These are phyloP conservation scores for Pristionchus maxplancki DNA, from an alignment of 2,888 invertebrate species.

Conservation along the genomic window DNA sequence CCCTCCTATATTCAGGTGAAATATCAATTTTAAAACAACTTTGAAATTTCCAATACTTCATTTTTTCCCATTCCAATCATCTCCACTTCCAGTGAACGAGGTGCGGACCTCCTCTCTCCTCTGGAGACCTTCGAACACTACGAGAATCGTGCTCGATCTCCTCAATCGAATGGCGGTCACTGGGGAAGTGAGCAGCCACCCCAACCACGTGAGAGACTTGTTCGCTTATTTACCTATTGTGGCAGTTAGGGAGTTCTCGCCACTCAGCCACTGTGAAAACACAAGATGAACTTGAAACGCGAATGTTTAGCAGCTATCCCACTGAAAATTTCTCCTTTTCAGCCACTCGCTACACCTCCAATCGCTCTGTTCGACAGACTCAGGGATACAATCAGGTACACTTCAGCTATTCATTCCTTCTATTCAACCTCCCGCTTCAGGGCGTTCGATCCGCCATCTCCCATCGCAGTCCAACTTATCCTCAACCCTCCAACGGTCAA, in stretches of 20 bases:
- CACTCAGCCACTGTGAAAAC: not conserved
- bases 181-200: constrained; percentile 13
- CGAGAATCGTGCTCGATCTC: constrained; percentile 30
- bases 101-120: constrained; percentile 31
- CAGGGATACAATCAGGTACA: constrained; percentile 22
- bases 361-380: not conserved
- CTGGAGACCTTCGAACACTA: constrained; percentile 52
- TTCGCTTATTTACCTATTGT: not conserved
- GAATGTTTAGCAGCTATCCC: too few species aligned
- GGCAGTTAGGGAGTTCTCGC: not conserved
- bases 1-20: constrained; percentile 21
- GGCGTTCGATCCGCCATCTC: constrained; percentile 40
- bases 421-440: not conserved
- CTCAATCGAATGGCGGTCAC: not conserved
- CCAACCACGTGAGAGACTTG: constrained; percentile 9
- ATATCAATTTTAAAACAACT: not conserved
- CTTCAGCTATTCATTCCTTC: not conserved
- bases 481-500: constrained; percentile 23
- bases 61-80: not conserved
- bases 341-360: constrained; percentile 26
- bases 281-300: not conserved
- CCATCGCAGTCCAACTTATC: constrained; percentile 32
- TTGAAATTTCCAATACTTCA: not conserved
- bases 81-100: not conserved
- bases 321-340: not conserved